phyloP scores from a whole-genome alignment of 2,888 invertebrate species.

The Ormyrus thymus region DNA sequence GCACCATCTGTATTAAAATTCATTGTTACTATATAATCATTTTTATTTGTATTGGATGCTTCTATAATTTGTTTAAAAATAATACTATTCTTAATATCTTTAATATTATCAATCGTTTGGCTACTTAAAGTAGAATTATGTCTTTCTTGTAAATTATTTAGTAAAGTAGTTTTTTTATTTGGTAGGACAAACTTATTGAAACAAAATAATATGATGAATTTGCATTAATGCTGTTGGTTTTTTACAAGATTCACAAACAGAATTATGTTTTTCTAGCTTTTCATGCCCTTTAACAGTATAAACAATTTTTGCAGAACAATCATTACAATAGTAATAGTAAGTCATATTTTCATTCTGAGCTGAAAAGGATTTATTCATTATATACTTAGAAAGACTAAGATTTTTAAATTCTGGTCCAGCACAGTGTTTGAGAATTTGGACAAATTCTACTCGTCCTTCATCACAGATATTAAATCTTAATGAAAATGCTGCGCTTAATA shows the following conservation, averaged over 20 bases:
- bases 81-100: background rate
- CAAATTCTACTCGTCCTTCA: constrained; percentile 5
- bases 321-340: constrained; percentile 24
- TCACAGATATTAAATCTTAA: background rate
- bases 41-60: background rate
- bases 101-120: too few relatives aligned
- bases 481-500: background rate
- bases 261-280: too few relatives aligned
- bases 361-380: constrained; percentile 21
- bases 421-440: constrained; percentile 4
- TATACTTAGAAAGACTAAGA: constrained; percentile 28
- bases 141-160: too few relatives aligned
- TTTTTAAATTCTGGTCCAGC: constrained; percentile 19
- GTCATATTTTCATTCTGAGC: constrained; percentile 2
- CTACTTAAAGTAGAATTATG: background rate
- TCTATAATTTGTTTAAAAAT: background rate
- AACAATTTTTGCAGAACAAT: too few relatives aligned
- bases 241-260: too few relatives aligned
- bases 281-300: too few relatives aligned
- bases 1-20: constrained; percentile 13
- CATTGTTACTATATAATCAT: background rate
- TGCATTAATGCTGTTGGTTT: too few relatives aligned
- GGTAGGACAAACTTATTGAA: background rate
- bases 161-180: constrained; percentile 1
- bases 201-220: constrained; percentile 5